A percentile compares a stretch with the other conserved stretches of the same genome.
Conservation (phyloP, 2,888 invertebrate species). For the Drosophila conformis region DNA sequence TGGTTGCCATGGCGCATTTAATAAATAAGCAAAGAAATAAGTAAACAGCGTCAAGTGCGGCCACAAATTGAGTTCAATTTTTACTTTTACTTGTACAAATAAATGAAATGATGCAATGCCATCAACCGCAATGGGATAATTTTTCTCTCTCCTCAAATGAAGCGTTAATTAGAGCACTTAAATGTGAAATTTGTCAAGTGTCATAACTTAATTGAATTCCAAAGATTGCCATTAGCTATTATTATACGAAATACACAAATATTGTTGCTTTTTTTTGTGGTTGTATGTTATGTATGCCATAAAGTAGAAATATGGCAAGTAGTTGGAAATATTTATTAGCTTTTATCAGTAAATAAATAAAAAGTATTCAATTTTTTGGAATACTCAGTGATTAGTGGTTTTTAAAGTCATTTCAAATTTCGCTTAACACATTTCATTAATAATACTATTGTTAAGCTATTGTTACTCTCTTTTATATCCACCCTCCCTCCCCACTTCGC, state of each 20-base stretch:
- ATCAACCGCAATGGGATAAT: conserved; percentile 49
- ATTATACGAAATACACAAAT: neutral
- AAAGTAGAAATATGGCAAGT: neutral
- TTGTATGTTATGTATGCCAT: neutral
- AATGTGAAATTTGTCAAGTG: conserved; percentile 31
- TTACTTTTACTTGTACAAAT: conserved; percentile 47
- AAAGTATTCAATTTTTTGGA: neutral
- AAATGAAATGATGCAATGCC: conserved; percentile 30
- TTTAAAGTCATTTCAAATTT: conserved; percentile 5
- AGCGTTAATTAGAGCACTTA: conserved; percentile 41
- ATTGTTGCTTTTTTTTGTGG: neutral
- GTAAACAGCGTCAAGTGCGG: conserved; percentile 70
- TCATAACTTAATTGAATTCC: conserved; percentile 15
- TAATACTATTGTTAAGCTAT: conserved; percentile 11
- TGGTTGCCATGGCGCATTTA: conserved; percentile 73
- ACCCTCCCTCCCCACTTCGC: neutral
- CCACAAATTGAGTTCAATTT: conserved; percentile 74
- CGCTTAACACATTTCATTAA: conserved; percentile 10
- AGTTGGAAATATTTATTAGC: neutral
- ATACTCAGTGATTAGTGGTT: neutral
- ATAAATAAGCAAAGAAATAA: conserved; percentile 74
- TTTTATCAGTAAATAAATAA: neutral
- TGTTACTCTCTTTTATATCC: neutral
- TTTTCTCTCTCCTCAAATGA: conserved; percentile 30
- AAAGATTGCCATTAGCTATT: conserved; percentile 2